Base-by-base conservation (phyloP, 2,797 vertebrate genomes). In the Phrynocephalus vlangalii region DNA sequence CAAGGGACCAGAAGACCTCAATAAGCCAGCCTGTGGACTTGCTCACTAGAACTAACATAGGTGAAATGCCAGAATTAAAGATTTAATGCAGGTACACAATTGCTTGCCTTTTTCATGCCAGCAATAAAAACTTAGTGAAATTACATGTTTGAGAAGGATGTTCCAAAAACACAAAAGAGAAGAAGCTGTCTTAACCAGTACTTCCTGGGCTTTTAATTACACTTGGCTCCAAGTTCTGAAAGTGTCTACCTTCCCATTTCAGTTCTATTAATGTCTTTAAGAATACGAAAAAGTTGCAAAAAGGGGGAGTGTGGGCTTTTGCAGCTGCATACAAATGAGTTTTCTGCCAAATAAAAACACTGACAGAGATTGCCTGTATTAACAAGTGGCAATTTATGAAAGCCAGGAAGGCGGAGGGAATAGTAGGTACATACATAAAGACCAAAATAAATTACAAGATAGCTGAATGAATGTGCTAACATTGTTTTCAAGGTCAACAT, bases 181-280 rank as follows among this genome's bases (percentile, higher is more conserved):
- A 93, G 92, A 9, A 95, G 90, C 84, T 24, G 89, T 89, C 92
- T 91, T 79, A 92, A 95, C 89, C 94, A 94, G 92, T 88, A 91
- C 90, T 95, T 95, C 94, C 95, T 94, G 88, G 88, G 89, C 93
- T 96, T 96, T 90, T 95, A 96, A 97, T 96, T 96, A 96, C 93
- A 95, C 93, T 95, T 95, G 94, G 92, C 93, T 94, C 90, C 91
- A 89, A 92, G 90, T 92, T 95, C 95, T 93, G 85, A 95, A 94
- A 94, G 88, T 86, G 91, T 93, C 94, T 91, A 90, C 92, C 91
- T 95, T 96, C 94, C 82, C 89, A 94, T 83, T 96, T 96, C 94
- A 93, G 94, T 89, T 93, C 93, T 90, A 86, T 93, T 89, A 91
- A 94, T 89, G 93, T 88, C 94, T 87, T 93, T 92, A 94, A 94